These are phyloP conservation scores for Leptodirus hochenwartii DNA, from an alignment of 2,888 invertebrate species.

Conservation along the genomic window DNA sequence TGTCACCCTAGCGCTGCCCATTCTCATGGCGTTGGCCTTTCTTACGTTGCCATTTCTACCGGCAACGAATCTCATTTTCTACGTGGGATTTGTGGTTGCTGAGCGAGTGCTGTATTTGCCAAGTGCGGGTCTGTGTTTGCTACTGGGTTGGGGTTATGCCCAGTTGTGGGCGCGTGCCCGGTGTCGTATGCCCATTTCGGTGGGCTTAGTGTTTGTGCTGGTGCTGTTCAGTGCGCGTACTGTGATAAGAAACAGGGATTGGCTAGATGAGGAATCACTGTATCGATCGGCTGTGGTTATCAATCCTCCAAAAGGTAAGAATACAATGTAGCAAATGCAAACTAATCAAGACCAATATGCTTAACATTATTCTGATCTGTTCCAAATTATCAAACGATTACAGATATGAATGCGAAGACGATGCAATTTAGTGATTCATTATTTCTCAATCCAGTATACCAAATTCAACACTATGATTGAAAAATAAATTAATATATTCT, in stretches of 20 bases:
- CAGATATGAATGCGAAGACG: no score
- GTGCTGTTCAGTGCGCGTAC: slow-evolving; percentile 60
- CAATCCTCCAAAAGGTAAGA: slow-evolving; percentile 94
- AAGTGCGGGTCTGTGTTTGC: slow-evolving; percentile 84
- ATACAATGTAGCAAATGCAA: slow-evolving; percentile 1
- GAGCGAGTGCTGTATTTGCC: slow-evolving; percentile 92
- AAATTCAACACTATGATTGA: no score
- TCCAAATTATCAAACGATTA: no score
- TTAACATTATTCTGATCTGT: no score
- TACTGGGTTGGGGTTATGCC: slow-evolving; percentile 58
- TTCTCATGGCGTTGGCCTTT: slow-evolving; percentile 36
- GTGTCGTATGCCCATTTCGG: slow-evolving; percentile 26
- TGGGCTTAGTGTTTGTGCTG: slow-evolving; percentile 35
- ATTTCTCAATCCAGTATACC: no score
- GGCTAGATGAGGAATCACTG: slow-evolving; percentile 83
- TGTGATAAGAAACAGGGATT: slow-evolving; percentile 68
- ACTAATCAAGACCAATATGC: slow-evolving; percentile 1
- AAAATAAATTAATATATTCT: no score
- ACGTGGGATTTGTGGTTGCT: slow-evolving; percentile 96
- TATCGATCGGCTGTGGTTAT: slow-evolving; percentile 79
- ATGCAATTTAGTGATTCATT: no score
- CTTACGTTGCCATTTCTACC: slow-evolving; percentile 86
- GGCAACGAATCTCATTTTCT: slow-evolving; percentile 90
- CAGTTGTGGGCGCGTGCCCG: slow-evolving; percentile 32
- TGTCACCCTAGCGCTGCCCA: no score